Evolutionary conservation across 2,113 vertebrate genomes (phyloP).

Genomic region (Campylorhamphus procurvoides): DNA sequence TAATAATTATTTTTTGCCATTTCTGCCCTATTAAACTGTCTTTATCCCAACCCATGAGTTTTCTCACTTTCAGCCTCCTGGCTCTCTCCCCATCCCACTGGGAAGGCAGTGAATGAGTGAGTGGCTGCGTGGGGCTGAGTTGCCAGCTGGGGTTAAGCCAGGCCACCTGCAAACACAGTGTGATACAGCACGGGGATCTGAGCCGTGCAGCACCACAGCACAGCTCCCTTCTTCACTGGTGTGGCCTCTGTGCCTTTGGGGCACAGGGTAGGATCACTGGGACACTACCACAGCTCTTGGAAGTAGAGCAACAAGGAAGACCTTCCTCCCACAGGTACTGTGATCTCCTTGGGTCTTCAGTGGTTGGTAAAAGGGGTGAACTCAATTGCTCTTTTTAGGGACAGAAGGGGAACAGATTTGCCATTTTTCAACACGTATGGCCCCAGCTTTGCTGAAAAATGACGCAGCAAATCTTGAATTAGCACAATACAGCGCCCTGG

Average conservation of each 20-base stretch:
- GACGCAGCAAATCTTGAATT: neutral
- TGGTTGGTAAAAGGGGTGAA: neutral
- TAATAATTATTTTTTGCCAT: neutral
- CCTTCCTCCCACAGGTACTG: neutral
- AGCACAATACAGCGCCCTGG: neutral
- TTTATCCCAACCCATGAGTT: fast-evolving
- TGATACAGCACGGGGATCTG: neutral
- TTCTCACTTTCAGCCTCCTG: neutral
- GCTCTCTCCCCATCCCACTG: neutral
- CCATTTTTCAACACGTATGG: neutral
- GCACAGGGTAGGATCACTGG: neutral
- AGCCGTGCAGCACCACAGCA: neutral
- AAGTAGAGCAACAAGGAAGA: neutral
- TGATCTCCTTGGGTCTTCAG: neutral
- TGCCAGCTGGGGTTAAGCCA: neutral
- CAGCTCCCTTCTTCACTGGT: neutral
- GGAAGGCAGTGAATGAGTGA: neutral
- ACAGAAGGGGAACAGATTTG: neutral
- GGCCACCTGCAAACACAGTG: fast-evolving
- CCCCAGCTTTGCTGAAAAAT: neutral
- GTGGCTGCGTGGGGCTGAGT: neutral
- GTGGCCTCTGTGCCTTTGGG: neutral
- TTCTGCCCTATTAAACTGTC: neutral
- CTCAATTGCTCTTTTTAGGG: neutral
- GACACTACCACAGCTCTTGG: neutral